Base-by-base conservation (phyloP, 2,113 vertebrate species). In the Marmota flaviventris region DNA sequence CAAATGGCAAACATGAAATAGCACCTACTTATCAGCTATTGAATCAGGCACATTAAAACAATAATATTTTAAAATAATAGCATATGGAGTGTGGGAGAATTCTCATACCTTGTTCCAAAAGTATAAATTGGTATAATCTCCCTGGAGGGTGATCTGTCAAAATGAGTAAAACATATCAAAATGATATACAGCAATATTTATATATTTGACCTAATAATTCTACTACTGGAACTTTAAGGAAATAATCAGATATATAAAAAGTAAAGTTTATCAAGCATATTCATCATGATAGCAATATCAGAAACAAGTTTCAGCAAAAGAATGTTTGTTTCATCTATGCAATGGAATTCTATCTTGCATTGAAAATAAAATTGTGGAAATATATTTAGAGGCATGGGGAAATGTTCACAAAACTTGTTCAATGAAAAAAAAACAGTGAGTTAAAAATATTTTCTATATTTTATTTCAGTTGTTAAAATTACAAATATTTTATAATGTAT, bases 41-140 rank as follows among this genome's bases (percentile, higher is more conserved):
- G 18, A 69, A 48, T 22, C 67, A 76, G 45, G 0, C 29, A 37
- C 16, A 39, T 58, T 61, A 34, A 81, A 94, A 58, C 2, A 76
- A 34, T 45, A 93, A 45, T 67, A 75, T 86, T 78, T 58, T 90
- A 65, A 85, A 88, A 45, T 45, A 56, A 84, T 34, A 72, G 89
- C 14, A 70, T n/a, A 42, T 3, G 1, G 42, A 37, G 24, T 25
- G 5, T 67, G 20, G 27, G 20, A 92, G 20, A 69, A 75, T n/a
- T 75, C 73, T 85, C 67, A 61, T 42, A 69, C 20, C 13, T 48
- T 81, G 12, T 22, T 79, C n/a, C 42, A 4, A 70, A 94, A 77
- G 42, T 53, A 14, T 7, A 75, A 73, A 69, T 42, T 37, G 13
- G 9, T 67, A 32, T 72, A 84, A 37, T 85, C 42, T 65, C 75